A percentile compares a stretch with the other conserved stretches of the same genome.
These are phyloP conservation scores for Typhlichthys subterraneus DNA, from an alignment of 2,797 vertebrate genomes.

Conservation along the genomic window DNA sequence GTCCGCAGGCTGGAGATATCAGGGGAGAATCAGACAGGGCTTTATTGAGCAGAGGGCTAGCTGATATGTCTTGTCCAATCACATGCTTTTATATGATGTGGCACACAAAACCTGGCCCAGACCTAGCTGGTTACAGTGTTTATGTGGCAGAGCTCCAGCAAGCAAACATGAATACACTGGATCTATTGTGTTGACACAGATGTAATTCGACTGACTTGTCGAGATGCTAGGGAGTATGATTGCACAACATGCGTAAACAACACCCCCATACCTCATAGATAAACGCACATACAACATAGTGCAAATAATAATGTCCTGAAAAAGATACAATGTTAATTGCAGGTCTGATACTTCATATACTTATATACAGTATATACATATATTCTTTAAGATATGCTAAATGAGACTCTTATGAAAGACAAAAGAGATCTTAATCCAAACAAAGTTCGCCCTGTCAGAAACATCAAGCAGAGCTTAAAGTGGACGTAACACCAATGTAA, in stretches of 20 bases:
- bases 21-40: conserved; percentile 38
- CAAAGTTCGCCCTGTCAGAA: too few relatives aligned
- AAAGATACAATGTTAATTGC: not conserved
- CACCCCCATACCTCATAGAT: not conserved
- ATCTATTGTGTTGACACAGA: conserved; percentile 4
- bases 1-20: conserved; percentile 1
- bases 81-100: conserved; percentile 20
- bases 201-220: not conserved
- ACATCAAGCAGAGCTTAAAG: too few relatives aligned
- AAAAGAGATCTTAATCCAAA: too few relatives aligned
- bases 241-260: not conserved
- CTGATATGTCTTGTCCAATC: conserved; percentile 12
- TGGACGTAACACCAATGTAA: too few relatives aligned
- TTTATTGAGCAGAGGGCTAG: conserved; percentile 35
- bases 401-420: too few relatives aligned
- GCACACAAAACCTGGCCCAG: not conserved
- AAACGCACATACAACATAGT: not conserved
- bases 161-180: conserved; percentile 13
- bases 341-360: too few relatives aligned
- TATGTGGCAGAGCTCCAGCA: conserved; percentile 1
- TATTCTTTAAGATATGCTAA: too few relatives aligned
- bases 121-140: conserved; percentile 2
- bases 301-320: not conserved
- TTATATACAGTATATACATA: too few relatives aligned
- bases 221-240: not conserved